Base-by-base conservation (phyloP, 2,888 invertebrate species). In the Eupithecia subfuscata region DNA sequence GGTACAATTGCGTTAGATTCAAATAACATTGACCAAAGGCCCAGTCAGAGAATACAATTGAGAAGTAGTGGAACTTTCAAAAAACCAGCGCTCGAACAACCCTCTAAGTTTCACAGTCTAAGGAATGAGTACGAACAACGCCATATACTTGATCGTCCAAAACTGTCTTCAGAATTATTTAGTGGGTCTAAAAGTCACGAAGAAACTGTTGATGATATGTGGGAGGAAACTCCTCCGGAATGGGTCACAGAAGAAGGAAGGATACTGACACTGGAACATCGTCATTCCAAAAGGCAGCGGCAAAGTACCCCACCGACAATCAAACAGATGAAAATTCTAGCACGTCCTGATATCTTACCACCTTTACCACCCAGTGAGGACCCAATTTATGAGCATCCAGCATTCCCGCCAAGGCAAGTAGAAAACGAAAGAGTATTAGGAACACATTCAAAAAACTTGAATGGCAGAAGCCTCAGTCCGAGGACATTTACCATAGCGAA, bases 261-360 rank as follows among this genome's bases (percentile, higher is more conserved):
- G 64, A 92, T 97, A 71, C 86, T 97, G 34, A 97, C 97, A 0
- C 91, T 97, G 70, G 97, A 97, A 84, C 95, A 96, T 16, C 95
- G 97, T 77, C 97, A 97, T 85, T 96, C 96, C 3, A 97, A 96
- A 76, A 93, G 97, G 63, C 97, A 97, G 87, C 94, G 97, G 2
- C 95, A 96, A 76, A 94, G 95, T 18, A 95, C 95, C 12, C 95
- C 95, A 30, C 94, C 95, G 0, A 94, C 93, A 11, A 90, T 92
- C 65, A 94, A 92, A 83, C 93, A 94, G 77, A 77, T 91, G 3
- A 93, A 95, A 78, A 94, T 89, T 81, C 88, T 94, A 81, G 93
- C 95, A 67, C 96, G 96, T 37, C 97, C 97, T 0, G 97, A 97
- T 84, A 95, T 97, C 18, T 95, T 97, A 70, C 97, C 97, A 11